Evolutionary conservation across 2,797 vertebrate genomes (phyloP).

Genomic region (Nasua narica): DNA sequence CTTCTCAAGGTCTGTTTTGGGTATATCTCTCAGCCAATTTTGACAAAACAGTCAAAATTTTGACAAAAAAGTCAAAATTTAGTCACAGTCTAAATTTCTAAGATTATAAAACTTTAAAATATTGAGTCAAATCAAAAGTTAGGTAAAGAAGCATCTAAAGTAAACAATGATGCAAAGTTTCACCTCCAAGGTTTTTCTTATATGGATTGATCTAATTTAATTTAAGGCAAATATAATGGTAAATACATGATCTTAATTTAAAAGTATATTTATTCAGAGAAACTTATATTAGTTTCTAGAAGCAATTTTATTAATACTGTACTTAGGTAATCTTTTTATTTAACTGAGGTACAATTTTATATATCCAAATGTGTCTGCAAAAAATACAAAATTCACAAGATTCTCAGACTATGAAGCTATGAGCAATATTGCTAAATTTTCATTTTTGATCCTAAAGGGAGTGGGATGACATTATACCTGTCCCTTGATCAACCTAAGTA

Average conservation of each 20-base stretch:
- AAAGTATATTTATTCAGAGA: neutral
- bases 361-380: slow-evolving; percentile 14
- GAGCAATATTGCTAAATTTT: neutral
- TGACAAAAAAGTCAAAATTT: too few species aligned
- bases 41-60: too few species aligned
- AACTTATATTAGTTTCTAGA: neutral
- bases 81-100: neutral
- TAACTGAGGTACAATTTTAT: neutral
- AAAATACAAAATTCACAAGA: neutral
- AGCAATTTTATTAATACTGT: neutral
- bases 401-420: neutral
- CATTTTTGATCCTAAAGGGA: neutral
- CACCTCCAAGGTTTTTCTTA: neutral
- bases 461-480: neutral
- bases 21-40: neutral
- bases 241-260: slow-evolving; percentile 8
- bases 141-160: neutral
- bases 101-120: neutral
- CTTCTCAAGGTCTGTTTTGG: neutral
- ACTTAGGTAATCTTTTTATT: neutral
- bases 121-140: neutral
- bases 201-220: neutral
- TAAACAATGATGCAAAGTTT: neutral
- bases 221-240: neutral
- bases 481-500: neutral